phyloP scores from a whole-genome alignment of 2,797 vertebrate genomes.

The Lepilemur septentrionalis region DNA sequence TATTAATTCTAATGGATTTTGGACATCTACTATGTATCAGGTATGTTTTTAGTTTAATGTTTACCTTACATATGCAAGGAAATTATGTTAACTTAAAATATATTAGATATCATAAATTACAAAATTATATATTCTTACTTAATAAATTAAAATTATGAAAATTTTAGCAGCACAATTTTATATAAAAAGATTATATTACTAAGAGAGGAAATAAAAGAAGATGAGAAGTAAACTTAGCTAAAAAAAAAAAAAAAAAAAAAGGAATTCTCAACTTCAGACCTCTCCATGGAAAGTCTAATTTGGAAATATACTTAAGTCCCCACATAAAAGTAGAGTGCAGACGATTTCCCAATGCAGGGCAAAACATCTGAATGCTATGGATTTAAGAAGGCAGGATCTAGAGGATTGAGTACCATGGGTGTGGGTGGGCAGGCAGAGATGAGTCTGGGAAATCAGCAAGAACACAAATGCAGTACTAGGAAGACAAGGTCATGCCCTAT shows the following conservation, averaged over 20 bases:
- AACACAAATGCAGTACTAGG: not conserved
- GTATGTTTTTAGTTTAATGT: slow-evolving; percentile 4
- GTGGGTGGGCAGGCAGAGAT: not conserved
- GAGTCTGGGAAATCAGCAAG: not conserved
- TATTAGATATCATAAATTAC: not conserved
- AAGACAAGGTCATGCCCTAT: not conserved
- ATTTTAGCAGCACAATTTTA: slow-evolving; percentile 22
- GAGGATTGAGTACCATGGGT: not conserved
- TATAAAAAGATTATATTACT: not conserved
- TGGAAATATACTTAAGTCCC: not conserved
- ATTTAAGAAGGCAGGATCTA: not conserved
- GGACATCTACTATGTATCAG: not conserved
- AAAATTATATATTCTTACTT: not conserved
- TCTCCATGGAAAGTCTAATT: not conserved
- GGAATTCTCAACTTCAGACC: not conserved
- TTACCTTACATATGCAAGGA: not conserved
- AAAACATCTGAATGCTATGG: not conserved
- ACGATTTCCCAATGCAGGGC: not conserved
- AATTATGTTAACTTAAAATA: slow-evolving; percentile 30
- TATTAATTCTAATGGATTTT: not conserved
- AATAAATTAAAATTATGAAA: slow-evolving; percentile 21
- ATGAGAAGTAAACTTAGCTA: not conserved
- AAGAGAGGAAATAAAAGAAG: slow-evolving; percentile 24
- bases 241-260: not conserved
- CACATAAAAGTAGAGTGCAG: not conserved